phyloP scores from a whole-genome alignment of 2,888 invertebrate species.

The Phaedon cochleariae region DNA sequence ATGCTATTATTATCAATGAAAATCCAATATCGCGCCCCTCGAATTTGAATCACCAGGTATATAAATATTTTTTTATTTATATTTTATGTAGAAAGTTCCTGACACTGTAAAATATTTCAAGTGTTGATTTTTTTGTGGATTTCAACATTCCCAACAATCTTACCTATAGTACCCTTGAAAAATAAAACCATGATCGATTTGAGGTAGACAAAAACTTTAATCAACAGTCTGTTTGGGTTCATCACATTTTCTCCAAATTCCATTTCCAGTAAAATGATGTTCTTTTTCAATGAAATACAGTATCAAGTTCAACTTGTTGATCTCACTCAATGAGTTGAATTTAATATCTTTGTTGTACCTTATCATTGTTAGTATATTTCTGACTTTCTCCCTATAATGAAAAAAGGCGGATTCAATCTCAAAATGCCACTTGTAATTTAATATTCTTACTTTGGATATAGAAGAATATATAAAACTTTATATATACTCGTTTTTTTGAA shows the following conservation, averaged over 20 bases:
- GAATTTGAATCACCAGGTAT: too few species aligned
- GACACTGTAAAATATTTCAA: neutral
- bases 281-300: constrained; percentile 77
- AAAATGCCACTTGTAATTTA: constrained; percentile 25
- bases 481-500: constrained; percentile 68
- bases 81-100: neutral
- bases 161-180: too few species aligned
- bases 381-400: constrained; percentile 54
- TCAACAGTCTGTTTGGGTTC: constrained; percentile 22
- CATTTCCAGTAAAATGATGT: constrained; percentile 79
- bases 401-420: constrained; percentile 20
- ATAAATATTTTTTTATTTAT: neutral
- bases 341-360: constrained; percentile 38
- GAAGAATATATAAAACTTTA: constrained; percentile 69
- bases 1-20: too few species aligned
- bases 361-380: constrained; percentile 45
- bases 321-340: constrained; percentile 45
- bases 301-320: constrained; percentile 70
- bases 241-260: constrained; percentile 66
- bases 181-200: too few species aligned
- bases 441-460: constrained; percentile 73
- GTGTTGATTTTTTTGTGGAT: neutral
- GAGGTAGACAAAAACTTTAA: constrained; percentile 8
- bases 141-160: neutral
- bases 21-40: too few species aligned